phyloP scores from a whole-genome alignment of 2,113 vertebrate genomes.

The Neolamprologus kungweensis region DNA sequence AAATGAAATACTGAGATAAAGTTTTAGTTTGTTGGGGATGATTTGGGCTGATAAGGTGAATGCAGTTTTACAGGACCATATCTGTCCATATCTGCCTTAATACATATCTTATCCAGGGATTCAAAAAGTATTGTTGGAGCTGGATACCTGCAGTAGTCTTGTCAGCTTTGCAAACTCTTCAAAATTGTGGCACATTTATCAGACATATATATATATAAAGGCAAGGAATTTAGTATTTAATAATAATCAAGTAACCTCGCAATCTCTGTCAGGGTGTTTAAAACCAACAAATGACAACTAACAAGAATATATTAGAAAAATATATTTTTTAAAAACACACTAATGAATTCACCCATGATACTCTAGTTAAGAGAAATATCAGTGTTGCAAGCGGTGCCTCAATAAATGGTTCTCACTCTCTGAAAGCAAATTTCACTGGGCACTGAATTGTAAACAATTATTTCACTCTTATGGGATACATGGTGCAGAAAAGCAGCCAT shows the following conservation, averaged over 20 bases:
- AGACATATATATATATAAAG: background rate
- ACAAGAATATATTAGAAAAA: background rate
- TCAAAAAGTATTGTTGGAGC: background rate
- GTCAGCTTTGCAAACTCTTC: background rate
- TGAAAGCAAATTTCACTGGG: conserved; percentile 30
- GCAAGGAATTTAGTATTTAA: background rate
- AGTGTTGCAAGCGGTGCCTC: background rate
- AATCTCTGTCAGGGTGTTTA: background rate
- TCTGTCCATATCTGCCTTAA: background rate
- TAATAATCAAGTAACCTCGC: background rate
- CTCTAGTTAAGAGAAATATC: conserved; percentile 1
- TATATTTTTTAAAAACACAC: background rate
- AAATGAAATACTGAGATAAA: background rate
- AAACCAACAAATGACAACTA: background rate
- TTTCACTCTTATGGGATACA: background rate
- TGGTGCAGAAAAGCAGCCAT: background rate
- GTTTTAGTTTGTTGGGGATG: background rate
- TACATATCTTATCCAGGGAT: background rate
- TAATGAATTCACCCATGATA: conserved; percentile 3
- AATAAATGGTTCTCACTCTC: background rate
- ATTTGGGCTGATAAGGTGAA: background rate
- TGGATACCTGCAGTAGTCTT: background rate
- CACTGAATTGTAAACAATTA: conserved; percentile 27
- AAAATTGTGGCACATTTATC: background rate
- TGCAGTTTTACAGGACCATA: background rate